Evolutionary conservation across 2,797 vertebrate genomes (phyloP).

Genomic region (Hippocampus kuda): DNA sequence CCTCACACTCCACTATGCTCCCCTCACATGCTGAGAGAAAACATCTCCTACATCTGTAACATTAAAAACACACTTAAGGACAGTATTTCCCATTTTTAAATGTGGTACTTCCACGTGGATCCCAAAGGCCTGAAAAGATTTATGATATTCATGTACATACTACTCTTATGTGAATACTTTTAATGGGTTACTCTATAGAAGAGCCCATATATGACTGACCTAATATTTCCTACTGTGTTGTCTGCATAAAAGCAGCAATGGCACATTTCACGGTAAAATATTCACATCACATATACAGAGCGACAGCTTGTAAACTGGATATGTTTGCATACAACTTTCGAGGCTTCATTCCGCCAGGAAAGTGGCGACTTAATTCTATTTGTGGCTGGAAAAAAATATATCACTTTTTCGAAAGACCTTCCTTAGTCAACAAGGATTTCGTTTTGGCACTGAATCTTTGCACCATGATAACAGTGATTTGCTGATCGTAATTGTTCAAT

Average conservation of each 20-base stretch:
- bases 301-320: neutral
- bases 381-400: neutral
- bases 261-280: neutral
- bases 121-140: neutral
- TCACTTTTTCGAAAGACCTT: neutral
- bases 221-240: neutral
- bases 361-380: neutral
- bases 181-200: neutral
- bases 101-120: neutral
- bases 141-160: neutral
- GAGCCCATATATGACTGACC: neutral
- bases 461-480: neutral
- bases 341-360: neutral
- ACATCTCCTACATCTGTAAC: constrained; percentile 14
- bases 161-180: neutral
- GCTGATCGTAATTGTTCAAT: neutral
- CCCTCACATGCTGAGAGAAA: constrained; percentile 41
- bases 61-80: neutral
- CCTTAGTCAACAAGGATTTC: neutral
- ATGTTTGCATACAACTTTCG: neutral
- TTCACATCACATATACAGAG: neutral
- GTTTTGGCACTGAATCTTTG: neutral
- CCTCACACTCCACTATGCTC: constrained; percentile 30
- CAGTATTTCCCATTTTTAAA: neutral
- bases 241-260: neutral